phyloP scores from a whole-genome alignment of 2,888 invertebrate species.

The Drosophila borborema region DNA sequence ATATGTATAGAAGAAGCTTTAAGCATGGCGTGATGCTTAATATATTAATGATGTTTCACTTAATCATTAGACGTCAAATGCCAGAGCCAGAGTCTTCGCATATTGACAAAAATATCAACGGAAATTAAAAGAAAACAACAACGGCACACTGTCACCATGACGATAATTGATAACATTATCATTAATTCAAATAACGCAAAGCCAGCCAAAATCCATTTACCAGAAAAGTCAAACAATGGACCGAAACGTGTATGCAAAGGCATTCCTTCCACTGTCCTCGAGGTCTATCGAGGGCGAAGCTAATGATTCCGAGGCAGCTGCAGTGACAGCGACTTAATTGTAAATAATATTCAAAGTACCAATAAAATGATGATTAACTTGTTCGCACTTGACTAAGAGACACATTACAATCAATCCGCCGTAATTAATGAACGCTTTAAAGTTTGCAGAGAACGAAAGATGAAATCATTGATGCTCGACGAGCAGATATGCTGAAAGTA shows the following conservation, averaged over 20 bases:
- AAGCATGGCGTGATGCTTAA: conserved; percentile 7
- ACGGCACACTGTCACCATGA: conserved; percentile 53
- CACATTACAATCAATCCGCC: background rate
- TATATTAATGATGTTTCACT: conserved; percentile 9
- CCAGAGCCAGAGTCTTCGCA: conserved; percentile 29
- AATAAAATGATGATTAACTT: conserved; percentile 11
- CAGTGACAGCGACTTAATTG: conserved; percentile 3
- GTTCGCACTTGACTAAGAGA: background rate
- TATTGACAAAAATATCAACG: conserved; percentile 33
- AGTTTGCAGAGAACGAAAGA: background rate
- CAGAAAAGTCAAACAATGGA: conserved; percentile 4
- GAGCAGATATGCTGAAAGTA: background rate
- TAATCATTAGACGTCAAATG: conserved; percentile 19
- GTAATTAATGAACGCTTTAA: background rate
- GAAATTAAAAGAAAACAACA: conserved; percentile 12
- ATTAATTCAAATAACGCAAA: conserved; percentile 67
- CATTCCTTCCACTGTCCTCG: background rate
- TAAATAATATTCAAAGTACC: background rate
- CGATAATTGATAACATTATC: conserved; percentile 68
- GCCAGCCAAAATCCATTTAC: conserved; percentile 38
- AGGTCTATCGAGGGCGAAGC: background rate
- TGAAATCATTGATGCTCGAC: background rate
- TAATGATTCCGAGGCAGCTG: conserved; percentile 1
- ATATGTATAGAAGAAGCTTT: background rate
- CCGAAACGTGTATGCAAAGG: background rate